Conservation (phyloP, 2,888 invertebrate species). For the Eledona agricola region DNA sequence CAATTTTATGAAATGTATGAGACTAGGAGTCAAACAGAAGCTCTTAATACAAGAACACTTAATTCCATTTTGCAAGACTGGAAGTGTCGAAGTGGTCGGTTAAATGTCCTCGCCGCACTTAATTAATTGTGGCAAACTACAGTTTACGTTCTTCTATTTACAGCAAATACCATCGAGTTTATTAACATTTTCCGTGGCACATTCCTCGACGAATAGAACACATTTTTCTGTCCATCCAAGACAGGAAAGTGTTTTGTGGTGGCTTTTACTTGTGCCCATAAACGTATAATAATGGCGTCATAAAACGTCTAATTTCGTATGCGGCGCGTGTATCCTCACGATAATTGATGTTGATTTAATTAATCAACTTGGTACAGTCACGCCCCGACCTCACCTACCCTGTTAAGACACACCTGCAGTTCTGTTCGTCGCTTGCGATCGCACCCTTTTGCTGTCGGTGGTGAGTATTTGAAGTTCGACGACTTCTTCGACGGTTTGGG, state of each 20-base stretch:
- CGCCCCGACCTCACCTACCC: constrained; percentile 23
- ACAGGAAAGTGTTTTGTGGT: constrained; percentile 8
- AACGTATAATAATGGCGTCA: not conserved
- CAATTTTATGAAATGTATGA: too few species aligned
- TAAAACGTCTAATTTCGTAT: not conserved
- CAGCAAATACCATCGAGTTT: constrained; percentile 16
- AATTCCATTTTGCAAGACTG: not conserved
- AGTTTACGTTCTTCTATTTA: constrained; percentile 16
- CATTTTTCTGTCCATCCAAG: constrained; percentile 1
- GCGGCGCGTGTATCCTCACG: constrained; percentile 4
- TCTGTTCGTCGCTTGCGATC: too few species aligned
- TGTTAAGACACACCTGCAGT: constrained; percentile 15
- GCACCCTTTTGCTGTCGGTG: constrained; percentile 14
- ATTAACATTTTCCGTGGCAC: constrained; percentile 7
- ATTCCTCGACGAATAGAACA: not conserved
- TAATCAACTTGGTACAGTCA: constrained; percentile 21
- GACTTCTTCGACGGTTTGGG: constrained; percentile 11
- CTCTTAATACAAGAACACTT: too few species aligned
- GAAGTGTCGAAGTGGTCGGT: constrained; percentile 17
- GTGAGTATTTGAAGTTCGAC: constrained; percentile 20
- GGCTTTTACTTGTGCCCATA: not conserved
- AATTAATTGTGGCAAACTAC: constrained; percentile 15
- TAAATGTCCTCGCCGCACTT: constrained; percentile 4
- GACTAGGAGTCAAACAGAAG: too few species aligned
- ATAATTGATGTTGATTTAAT: constrained; percentile 21